Percentiles rank a stretch among this genome's conserved stretches.
Evolutionary conservation across 1,140 invertebrate species (phyloP).

Genomic region (Pomacea maculata): DNA sequence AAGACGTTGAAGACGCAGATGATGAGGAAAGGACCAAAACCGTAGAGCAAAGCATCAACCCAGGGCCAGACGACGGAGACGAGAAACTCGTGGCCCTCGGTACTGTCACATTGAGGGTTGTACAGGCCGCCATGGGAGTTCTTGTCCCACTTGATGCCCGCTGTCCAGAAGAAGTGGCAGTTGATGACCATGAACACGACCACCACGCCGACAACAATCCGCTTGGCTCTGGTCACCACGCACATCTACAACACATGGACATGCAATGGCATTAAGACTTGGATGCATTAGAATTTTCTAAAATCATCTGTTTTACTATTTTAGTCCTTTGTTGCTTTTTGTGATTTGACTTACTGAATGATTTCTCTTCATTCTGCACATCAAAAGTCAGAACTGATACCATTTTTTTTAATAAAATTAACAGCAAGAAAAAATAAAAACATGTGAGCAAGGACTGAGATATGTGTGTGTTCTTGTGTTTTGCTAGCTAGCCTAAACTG

Average conservation of each 20-base stretch:
- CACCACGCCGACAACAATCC: slow-evolving; percentile 31
- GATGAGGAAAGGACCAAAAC: slow-evolving; percentile 54
- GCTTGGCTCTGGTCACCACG: slow-evolving; percentile 44
- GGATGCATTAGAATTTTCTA: too few relatives aligned
- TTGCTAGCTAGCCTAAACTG: too few relatives aligned
- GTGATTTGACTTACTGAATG: not conserved
- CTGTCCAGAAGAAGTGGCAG: slow-evolving; percentile 54
- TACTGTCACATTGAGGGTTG: slow-evolving; percentile 28
- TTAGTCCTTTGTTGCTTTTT: not conserved
- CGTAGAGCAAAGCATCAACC: slow-evolving; percentile 61
- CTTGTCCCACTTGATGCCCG: slow-evolving; percentile 24
- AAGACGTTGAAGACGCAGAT: slow-evolving; percentile 54
- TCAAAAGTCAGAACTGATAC: too few relatives aligned
- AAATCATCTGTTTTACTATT: not conserved
- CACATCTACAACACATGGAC: slow-evolving; percentile 36
- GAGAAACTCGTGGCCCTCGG: slow-evolving; percentile 34
- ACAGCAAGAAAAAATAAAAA: too few relatives aligned
- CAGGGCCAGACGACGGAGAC: slow-evolving; percentile 57
- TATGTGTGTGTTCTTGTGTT: too few relatives aligned
- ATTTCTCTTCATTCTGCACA: too few relatives aligned
- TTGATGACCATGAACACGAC: slow-evolving; percentile 42
- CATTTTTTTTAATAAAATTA: too few relatives aligned
- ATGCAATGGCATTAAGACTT: too few relatives aligned
- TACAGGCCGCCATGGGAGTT: not conserved
- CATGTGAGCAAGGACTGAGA: too few relatives aligned